A percentile compares a stretch with the other conserved stretches of the same genome.
Evolutionary conservation across 2,888 invertebrate genomes (phyloP).

Genomic region (Embidobia sp.): DNA sequence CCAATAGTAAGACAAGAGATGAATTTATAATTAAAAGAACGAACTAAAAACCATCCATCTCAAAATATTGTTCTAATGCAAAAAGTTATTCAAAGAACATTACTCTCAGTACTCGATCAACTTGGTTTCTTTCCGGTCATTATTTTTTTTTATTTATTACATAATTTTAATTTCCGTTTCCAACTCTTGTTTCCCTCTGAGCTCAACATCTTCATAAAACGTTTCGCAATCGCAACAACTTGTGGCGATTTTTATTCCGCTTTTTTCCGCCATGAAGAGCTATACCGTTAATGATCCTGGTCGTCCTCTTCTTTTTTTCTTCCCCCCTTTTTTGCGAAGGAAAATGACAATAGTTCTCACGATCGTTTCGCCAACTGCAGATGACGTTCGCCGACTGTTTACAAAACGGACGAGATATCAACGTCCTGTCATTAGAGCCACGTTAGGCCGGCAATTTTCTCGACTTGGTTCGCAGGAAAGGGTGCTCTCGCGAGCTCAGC

Average conservation of each 20-base stretch:
- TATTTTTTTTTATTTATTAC: too few relatives aligned
- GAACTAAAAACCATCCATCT: too few relatives aligned
- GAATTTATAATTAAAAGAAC: too few relatives aligned
- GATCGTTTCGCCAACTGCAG: slow-evolving; percentile 50
- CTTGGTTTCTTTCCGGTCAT: too few relatives aligned
- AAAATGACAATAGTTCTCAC: slow-evolving; percentile 62
- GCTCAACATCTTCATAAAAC: neutral
- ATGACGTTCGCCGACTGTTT: slow-evolving; percentile 55
- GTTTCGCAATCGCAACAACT: neutral
- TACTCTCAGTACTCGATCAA: too few relatives aligned
- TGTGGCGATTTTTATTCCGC: slow-evolving; percentile 4
- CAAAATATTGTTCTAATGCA: too few relatives aligned
- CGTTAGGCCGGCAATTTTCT: slow-evolving; percentile 49
- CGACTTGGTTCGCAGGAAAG: slow-evolving; percentile 39
- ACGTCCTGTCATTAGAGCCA: slow-evolving; percentile 56
- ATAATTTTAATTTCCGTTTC: too few relatives aligned
- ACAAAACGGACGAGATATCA: slow-evolving; percentile 59
- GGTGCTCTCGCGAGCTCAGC: slow-evolving; percentile 25
- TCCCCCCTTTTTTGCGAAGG: slow-evolving; percentile 1
- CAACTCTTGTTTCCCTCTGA: too few relatives aligned
- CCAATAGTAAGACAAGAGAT: too few relatives aligned
- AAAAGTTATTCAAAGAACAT: too few relatives aligned
- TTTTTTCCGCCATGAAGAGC: slow-evolving; percentile 1
- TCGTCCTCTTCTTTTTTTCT: slow-evolving; percentile 33
- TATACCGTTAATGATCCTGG: slow-evolving; percentile 19